These are phyloP conservation scores for Chaenocephalus aceratus DNA, from an alignment of 2,113 vertebrate genomes.

Conservation along the genomic window DNA sequence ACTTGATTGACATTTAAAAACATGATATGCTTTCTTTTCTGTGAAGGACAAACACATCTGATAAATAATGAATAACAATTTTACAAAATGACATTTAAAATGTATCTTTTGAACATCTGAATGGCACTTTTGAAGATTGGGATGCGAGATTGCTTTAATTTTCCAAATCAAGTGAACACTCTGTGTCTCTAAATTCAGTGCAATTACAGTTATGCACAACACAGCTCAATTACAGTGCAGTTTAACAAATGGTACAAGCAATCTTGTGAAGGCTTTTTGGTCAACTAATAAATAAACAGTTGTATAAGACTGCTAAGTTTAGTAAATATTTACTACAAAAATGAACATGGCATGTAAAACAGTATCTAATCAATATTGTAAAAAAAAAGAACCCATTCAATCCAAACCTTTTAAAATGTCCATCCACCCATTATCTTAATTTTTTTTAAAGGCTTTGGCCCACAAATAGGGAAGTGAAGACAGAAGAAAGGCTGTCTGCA, in stretches of 20 bases:
- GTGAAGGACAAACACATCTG: background rate
- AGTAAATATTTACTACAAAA: conserved; percentile 24
- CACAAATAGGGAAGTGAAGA: too few species aligned
- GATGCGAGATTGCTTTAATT: conserved; percentile 25
- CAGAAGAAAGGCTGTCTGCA: too few species aligned
- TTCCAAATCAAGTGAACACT: conserved; percentile 31
- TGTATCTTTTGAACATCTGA: conserved; percentile 28
- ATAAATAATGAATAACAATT: background rate
- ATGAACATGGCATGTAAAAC: background rate
- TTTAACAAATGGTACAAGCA: conserved; percentile 47
- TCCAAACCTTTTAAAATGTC: background rate
- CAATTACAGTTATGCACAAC: conserved; percentile 38
- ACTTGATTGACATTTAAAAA: too few species aligned
- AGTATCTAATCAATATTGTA: background rate
- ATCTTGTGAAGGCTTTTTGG: conserved; percentile 39
- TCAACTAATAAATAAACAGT: conserved; percentile 34
- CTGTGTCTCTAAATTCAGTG: conserved; percentile 41
- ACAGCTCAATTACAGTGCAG: conserved; percentile 32
- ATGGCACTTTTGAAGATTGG: conserved; percentile 16
- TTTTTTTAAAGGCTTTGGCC: too few species aligned
- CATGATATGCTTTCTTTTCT: too few species aligned
- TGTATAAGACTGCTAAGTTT: conserved; percentile 10
- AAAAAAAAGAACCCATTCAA: background rate
- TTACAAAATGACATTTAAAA: background rate
- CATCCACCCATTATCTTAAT: background rate